These are phyloP conservation scores for Zoanthus sociatus DNA, from an alignment of 92 coral and sea anemone genomes.

Conservation along the genomic window DNA sequence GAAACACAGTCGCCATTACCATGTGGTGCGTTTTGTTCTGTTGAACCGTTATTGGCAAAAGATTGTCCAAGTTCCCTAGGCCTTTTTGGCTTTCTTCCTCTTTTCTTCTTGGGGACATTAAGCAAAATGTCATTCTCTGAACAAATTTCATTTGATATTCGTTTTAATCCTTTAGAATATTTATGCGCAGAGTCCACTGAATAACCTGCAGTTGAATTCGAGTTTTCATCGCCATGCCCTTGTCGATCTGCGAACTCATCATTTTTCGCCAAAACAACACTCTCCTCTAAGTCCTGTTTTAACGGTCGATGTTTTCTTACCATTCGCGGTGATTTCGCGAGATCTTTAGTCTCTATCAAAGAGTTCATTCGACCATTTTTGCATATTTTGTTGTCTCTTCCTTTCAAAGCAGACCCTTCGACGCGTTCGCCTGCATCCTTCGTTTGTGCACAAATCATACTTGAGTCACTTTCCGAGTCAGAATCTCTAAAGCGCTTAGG, in stretches of 20 bases:
- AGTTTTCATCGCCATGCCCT: slow-evolving; percentile 39
- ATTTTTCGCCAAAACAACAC: slow-evolving; percentile 49
- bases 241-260: slow-evolving; percentile 25
- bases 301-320: slow-evolving; percentile 7
- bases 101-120: slow-evolving; percentile 60
- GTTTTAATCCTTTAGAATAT: slow-evolving; percentile 44
- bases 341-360: slow-evolving; percentile 56
- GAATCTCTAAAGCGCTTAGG: slow-evolving; percentile 96
- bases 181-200: slow-evolving; percentile 5
- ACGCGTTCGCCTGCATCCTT: slow-evolving; percentile 53
- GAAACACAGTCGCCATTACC: slow-evolving; percentile 91
- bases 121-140: slow-evolving; percentile 63
- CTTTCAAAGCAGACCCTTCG: slow-evolving; percentile 69
- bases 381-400: slow-evolving; percentile 69
- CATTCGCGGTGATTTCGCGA: slow-evolving; percentile 45
- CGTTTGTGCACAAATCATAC: slow-evolving; percentile 63
- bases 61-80: slow-evolving; percentile 9
- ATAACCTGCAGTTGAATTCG: slow-evolving; percentile 46
- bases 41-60: slow-evolving; percentile 18
- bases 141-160: slow-evolving; percentile 62
- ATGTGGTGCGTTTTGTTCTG: slow-evolving; percentile 62
- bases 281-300: slow-evolving; percentile 51
- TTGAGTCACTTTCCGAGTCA: slow-evolving; percentile 83
- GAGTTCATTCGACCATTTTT: slow-evolving; percentile 84
- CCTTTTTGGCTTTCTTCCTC: slow-evolving; percentile 80